These are phyloP conservation scores for Bradypus variegatus DNA, from an alignment of 2,797 vertebrate genomes.

Conservation along the genomic window DNA sequence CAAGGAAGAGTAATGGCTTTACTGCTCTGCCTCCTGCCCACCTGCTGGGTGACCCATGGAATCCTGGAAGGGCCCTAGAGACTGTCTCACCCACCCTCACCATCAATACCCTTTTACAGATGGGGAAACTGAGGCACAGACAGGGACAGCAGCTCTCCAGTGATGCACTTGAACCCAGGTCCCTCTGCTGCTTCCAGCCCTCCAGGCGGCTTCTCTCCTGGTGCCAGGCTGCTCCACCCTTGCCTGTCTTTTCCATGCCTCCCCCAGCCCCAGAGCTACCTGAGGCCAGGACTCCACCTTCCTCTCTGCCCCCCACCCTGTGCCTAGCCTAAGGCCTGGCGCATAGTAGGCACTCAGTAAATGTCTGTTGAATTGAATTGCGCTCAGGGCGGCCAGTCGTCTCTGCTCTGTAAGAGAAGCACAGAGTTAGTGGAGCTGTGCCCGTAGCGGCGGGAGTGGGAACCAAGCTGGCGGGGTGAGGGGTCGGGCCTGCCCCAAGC, in stretches of 20 bases:
- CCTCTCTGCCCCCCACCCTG: conserved; percentile 44
- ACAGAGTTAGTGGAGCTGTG: conserved; percentile 66
- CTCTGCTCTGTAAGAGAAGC: conserved; percentile 70
- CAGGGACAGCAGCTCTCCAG: neutral
- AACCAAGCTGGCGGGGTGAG: conserved; percentile 33
- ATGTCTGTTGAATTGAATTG: conserved; percentile 72
- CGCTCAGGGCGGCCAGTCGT: conserved; percentile 68
- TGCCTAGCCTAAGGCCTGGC: conserved; percentile 68
- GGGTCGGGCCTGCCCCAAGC: conserved; percentile 37
- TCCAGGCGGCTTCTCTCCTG: neutral
- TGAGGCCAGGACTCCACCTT: conserved; percentile 26
- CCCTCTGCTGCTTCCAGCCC: neutral
- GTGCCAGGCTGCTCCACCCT: neutral
- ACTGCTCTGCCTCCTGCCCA: neutral
- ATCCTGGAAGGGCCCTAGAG: conserved; percentile 5
- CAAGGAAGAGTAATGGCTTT: neutral
- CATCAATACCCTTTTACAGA: neutral
- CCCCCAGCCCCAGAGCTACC: conserved; percentile 17
- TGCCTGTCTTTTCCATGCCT: neutral
- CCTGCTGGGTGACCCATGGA: neutral
- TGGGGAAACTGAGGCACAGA: conserved; percentile 46
- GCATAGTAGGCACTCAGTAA: conserved; percentile 71
- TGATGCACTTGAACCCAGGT: neutral
- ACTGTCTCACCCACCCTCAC: neutral
- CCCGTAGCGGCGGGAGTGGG: conserved; percentile 28